Conservation (phyloP, 2,888 invertebrate genomes). For the Megalurothrips usitatus region DNA sequence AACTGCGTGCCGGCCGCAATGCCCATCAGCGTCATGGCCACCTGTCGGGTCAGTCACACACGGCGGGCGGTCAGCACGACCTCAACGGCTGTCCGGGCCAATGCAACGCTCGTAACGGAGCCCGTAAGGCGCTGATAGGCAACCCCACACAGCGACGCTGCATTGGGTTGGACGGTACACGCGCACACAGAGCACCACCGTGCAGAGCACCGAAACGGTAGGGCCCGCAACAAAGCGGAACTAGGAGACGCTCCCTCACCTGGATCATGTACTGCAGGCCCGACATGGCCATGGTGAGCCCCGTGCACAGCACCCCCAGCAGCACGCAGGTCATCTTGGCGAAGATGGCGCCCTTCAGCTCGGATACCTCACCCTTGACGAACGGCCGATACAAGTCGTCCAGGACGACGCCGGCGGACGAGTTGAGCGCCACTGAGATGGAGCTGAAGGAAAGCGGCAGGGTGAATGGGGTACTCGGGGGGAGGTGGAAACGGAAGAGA, state of each 20-base stretch:
- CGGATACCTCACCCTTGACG: conserved; percentile 58
- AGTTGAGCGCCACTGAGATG: conserved; percentile 82
- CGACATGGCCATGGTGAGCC: conserved; percentile 8
- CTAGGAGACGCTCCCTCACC: neutral
- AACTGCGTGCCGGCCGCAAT: conserved; percentile 79
- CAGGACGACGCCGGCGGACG: conserved; percentile 75
- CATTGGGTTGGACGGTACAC: neutral
- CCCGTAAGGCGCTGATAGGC: no score
- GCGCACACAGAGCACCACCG: no score
- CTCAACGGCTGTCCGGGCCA: no score
- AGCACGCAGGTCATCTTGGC: conserved; percentile 60
- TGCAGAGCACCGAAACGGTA: no score
- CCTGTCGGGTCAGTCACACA: conserved; percentile 46
- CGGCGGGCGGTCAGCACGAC: no score
- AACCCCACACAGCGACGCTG: neutral
- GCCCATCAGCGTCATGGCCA: conserved; percentile 72
- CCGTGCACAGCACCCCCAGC: conserved; percentile 53
- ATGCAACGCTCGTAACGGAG: no score
- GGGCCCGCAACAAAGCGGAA: no score
- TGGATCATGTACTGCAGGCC: conserved; percentile 21
- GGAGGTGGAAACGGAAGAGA: no score
- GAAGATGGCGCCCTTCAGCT: conserved; percentile 52
- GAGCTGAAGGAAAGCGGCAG: conserved; percentile 55
- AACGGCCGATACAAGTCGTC: conserved; percentile 59
- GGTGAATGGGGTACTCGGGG: no score